A percentile compares a stretch with the other conserved stretches of the same genome.
Conservation (phyloP, 2,888 invertebrate species). For the Lasioglossum morio region DNA sequence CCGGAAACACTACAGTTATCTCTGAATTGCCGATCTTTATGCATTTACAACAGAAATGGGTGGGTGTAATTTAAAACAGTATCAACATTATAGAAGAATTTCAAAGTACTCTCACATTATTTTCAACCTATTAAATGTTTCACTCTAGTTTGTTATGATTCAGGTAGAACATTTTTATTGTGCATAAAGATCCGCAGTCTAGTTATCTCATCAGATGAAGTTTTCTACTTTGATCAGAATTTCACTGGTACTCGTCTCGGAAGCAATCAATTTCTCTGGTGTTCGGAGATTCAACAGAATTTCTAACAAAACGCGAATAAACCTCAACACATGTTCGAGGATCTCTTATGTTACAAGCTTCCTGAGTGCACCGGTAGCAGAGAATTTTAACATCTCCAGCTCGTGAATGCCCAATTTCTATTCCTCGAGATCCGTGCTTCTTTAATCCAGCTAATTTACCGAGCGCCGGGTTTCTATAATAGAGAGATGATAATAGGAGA, state of each 20-base stretch:
- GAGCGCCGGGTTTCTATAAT: conserved; percentile 18
- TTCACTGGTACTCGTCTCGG: too few species aligned
- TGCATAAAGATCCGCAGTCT: too few species aligned
- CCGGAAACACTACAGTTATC: neutral
- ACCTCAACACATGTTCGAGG: neutral
- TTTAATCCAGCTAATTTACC: conserved; percentile 10
- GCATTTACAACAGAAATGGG: too few species aligned
- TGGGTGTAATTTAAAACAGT: too few species aligned
- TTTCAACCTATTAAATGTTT: too few species aligned
- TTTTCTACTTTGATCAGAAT: too few species aligned
- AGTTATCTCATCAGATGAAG: too few species aligned
- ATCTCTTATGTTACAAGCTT: neutral
- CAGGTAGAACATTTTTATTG: too few species aligned
- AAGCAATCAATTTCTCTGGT: neutral
- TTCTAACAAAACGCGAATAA: neutral
- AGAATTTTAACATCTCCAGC: neutral
- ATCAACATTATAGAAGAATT: too few species aligned
- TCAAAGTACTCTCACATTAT: too few species aligned
- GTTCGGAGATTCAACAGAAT: neutral
- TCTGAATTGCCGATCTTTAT: too few species aligned
- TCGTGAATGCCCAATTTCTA: conserved; percentile 13
- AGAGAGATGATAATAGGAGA: conserved; percentile 50
- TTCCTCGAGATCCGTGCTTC: conserved; percentile 6
- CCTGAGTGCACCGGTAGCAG: neutral
- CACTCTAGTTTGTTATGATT: too few species aligned